These are phyloP conservation scores for Nasua narica DNA, from an alignment of 2,797 vertebrate genomes.

Conservation along the genomic window DNA sequence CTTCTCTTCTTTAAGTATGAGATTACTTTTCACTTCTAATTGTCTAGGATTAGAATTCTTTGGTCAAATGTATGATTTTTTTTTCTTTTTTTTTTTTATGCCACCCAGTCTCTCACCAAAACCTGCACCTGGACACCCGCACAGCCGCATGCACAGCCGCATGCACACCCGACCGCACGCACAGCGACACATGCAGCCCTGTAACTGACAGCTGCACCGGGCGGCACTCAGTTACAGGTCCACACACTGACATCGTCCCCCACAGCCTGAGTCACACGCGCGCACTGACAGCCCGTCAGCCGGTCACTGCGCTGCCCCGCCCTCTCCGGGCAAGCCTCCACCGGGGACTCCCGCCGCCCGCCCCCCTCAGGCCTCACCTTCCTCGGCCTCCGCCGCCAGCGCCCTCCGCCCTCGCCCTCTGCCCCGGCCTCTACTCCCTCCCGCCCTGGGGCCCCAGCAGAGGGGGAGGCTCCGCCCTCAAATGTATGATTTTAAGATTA, in stretches of 20 bases:
- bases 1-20: neutral
- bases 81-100: too few relatives aligned
- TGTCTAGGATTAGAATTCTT: neutral
- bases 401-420: constrained; percentile 66
- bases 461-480: constrained; percentile 64
- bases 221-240: neutral
- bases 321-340: constrained; percentile 44
- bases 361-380: constrained; percentile 62
- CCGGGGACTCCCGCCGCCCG: neutral
- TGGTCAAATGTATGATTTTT: constrained; percentile 18
- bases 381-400: constrained; percentile 65
- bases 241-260: neutral
- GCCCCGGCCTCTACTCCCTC: constrained; percentile 43
- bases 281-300: neutral
- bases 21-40: constrained; percentile 10
- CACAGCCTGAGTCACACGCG: neutral
- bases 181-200: neutral
- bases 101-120: neutral
- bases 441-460: constrained; percentile 30
- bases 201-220: constrained; percentile 20
- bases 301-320: constrained; percentile 22
- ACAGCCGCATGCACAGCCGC: too few relatives aligned
- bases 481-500: neutral
- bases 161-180: neutral
- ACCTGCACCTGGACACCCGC: neutral